Percentiles rank a stretch among this genome's conserved stretches.
Conservation (phyloP, 2,797 vertebrate species). For the Macroramphosus scolopax region DNA sequence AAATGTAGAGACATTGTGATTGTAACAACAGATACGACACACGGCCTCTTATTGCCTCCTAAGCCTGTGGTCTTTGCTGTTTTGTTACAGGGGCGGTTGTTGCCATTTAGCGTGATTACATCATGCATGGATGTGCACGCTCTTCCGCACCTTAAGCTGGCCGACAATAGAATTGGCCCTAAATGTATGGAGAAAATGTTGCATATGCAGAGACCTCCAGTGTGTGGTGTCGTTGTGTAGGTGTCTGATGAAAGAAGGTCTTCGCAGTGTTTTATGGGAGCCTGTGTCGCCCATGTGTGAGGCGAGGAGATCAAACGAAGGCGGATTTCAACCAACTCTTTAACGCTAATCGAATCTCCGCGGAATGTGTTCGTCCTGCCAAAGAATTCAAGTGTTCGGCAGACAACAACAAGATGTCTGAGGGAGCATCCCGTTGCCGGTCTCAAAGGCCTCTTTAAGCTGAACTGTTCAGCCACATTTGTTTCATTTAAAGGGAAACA, state of each 20-base stretch:
- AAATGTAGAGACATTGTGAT: conserved; percentile 33
- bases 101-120: conserved; percentile 42
- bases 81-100: too few relatives aligned
- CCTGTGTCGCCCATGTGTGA: neutral
- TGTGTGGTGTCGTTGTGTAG: conserved; percentile 4
- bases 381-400: conserved; percentile 21
- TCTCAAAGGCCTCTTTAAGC: conserved; percentile 7
- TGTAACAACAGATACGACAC: conserved; percentile 23
- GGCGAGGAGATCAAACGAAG: neutral
- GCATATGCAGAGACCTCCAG: conserved; percentile 22
- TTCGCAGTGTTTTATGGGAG: neutral
- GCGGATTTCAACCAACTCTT: conserved; percentile 23
- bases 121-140: conserved; percentile 44
- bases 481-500: conserved; percentile 6
- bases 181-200: conserved; percentile 1
- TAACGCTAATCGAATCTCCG: conserved; percentile 21
- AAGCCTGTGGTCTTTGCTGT: conserved; percentile 42
- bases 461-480: neutral
- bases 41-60: conserved; percentile 25
- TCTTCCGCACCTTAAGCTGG: conserved; percentile 55
- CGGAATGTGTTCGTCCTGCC: conserved; percentile 25
- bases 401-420: conserved; percentile 9
- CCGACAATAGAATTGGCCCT: conserved; percentile 41
- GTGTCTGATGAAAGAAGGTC: neutral
- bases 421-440: neutral